Conservation (phyloP, 2,113 vertebrate genomes). For the Odocoileus virginianus region DNA sequence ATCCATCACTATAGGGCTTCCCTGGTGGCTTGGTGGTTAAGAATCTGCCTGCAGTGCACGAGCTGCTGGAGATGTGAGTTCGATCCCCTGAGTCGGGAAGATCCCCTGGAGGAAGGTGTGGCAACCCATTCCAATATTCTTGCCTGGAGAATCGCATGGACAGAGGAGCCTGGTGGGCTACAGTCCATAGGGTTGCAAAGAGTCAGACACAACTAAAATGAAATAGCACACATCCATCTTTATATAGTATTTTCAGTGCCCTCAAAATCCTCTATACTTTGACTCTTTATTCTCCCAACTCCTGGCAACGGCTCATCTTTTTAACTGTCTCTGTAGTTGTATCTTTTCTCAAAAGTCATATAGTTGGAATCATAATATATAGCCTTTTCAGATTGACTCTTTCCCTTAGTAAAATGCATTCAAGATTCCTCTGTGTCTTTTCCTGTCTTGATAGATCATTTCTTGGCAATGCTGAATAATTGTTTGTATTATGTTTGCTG, state of each 20-base stretch:
- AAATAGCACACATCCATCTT: background rate
- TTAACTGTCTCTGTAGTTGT: background rate
- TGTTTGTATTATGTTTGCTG: slow-evolving; percentile 1
- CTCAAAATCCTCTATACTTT: background rate
- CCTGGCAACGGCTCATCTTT: background rate
- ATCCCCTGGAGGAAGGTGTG: background rate
- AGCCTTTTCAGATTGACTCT: background rate
- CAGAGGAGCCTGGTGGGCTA: background rate
- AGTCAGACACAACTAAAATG: background rate
- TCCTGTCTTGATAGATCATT: background rate
- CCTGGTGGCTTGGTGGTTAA: background rate
- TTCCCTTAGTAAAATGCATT: background rate
- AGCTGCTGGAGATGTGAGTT: background rate
- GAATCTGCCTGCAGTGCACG: background rate
- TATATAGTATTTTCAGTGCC: background rate
- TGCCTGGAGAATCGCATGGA: background rate
- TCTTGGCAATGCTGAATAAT: background rate
- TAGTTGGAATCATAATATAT: background rate
- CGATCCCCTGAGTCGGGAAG: background rate
- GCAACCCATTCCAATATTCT: background rate
- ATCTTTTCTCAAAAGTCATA: background rate
- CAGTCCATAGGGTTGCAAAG: background rate
- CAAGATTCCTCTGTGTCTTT: background rate
- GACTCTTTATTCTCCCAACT: background rate
- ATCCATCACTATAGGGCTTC: background rate